Percentiles rank a stretch among this genome's conserved stretches.
These are phyloP conservation scores for Macrosiphum euphorbiae DNA, from an alignment of 2,888 invertebrate species.

Conservation along the genomic window DNA sequence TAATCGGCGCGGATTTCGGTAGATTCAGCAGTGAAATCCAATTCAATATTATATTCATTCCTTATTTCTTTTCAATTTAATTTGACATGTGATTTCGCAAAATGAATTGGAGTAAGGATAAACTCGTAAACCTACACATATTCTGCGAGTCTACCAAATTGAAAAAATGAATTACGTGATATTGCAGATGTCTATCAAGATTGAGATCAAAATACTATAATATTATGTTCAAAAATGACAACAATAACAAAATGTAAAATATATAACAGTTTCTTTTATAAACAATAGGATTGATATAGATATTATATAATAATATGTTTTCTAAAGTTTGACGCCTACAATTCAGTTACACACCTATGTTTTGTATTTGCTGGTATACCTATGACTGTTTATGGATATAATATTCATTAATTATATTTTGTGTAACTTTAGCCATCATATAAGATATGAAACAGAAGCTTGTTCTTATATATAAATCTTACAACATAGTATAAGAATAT, in stretches of 20 bases:
- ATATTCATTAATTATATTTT: not conserved
- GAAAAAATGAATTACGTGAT: not conserved
- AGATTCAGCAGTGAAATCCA: not conserved
- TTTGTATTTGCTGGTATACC: not conserved
- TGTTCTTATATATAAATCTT: not conserved
- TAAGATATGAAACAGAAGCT: not conserved
- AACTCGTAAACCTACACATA: not conserved
- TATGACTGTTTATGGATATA: not conserved
- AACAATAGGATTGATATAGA: not conserved
- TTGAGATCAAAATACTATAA: not conserved
- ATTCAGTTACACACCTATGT: not conserved
- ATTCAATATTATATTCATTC: not conserved
- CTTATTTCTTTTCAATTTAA: not conserved
- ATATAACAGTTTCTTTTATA: not conserved
- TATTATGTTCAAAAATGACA: not conserved
- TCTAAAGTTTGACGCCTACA: not conserved
- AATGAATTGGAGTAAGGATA: not conserved
- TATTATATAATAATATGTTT: not conserved
- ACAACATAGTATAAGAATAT: not conserved
- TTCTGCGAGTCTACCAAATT: not conserved
- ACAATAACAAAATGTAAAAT: not conserved
- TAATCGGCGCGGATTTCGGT: not conserved
- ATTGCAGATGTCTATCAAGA: not conserved
- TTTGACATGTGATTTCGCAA: not conserved
- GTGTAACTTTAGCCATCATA: not conserved